Conservation (phyloP, 2,113 vertebrate species). For the Phalacrocorax carbo region DNA sequence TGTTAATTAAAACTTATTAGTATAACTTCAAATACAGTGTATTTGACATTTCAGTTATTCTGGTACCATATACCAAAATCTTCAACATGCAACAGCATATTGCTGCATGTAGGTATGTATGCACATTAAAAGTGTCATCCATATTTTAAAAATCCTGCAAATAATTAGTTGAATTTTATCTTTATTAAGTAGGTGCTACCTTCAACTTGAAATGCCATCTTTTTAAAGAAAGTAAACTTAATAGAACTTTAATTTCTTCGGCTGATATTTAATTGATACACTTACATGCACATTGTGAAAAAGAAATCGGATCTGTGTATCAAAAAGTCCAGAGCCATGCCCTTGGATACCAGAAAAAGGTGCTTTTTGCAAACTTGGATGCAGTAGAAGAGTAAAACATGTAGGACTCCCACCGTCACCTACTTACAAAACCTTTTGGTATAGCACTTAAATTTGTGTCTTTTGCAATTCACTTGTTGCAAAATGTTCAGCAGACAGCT, state of each 20-base stretch:
- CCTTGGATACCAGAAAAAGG: not conserved
- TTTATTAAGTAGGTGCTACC: not conserved
- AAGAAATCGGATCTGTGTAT: not conserved
- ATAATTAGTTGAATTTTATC: not conserved
- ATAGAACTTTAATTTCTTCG: not conserved
- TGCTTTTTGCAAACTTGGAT: not conserved
- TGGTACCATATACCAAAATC: not conserved
- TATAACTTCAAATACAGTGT: not conserved
- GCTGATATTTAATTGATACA: not conserved
- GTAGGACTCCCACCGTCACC: rapidly evolving
- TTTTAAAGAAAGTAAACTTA: not conserved
- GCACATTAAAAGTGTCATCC: not conserved
- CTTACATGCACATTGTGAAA: not conserved
- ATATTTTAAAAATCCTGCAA: not conserved
- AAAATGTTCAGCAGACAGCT: not conserved
- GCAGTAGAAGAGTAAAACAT: not conserved
- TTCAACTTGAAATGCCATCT: not conserved
- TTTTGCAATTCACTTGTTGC: not conserved
- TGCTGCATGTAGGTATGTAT: not conserved
- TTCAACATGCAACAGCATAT: not conserved
- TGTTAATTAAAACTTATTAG: not conserved
- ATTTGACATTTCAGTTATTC: not conserved
- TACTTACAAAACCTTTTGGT: not conserved
- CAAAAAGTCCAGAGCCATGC: not conserved
- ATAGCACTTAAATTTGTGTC: not conserved